Evolutionary conservation across 2,797 vertebrate species (phyloP).

Genomic region (Salarias fasciatus): DNA sequence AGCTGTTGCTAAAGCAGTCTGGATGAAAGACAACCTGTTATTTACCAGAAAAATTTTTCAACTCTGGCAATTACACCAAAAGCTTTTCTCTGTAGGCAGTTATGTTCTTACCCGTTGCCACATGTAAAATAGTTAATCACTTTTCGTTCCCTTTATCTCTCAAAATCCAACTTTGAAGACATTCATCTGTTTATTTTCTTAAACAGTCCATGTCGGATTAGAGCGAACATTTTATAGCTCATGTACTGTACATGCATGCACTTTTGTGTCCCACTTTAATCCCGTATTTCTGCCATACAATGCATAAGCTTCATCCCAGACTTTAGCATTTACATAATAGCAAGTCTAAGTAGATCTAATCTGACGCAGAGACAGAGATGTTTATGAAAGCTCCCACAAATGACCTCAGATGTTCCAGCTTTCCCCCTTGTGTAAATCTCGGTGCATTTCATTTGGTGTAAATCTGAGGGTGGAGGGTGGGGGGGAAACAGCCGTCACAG

Average conservation of each 20-base stretch:
- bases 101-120: slow-evolving; percentile 59
- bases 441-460: slow-evolving; percentile 23
- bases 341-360: slow-evolving; percentile 42
- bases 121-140: slow-evolving; percentile 58
- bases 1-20: slow-evolving; percentile 76
- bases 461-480: neutral
- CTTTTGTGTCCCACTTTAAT: slow-evolving; percentile 32
- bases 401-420: slow-evolving; percentile 14
- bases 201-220: slow-evolving; percentile 27
- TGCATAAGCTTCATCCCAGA: slow-evolving; percentile 35
- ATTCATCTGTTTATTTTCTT: slow-evolving; percentile 46
- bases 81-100: slow-evolving; percentile 55
- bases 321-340: slow-evolving; percentile 31
- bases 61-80: slow-evolving; percentile 70
- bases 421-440: slow-evolving; percentile 1
- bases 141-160: slow-evolving; percentile 48
- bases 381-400: slow-evolving; percentile 22
- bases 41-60: slow-evolving; percentile 70
- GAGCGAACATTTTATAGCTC: slow-evolving; percentile 7
- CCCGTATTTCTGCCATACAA: slow-evolving; percentile 27
- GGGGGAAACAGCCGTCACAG: neutral
- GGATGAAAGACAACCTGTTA: slow-evolving; percentile 78
- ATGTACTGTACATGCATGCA: neutral
- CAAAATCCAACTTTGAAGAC: slow-evolving; percentile 48
- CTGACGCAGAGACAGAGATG: slow-evolving; percentile 27